Evolutionary conservation across 2,888 invertebrate species (phyloP).

Genomic region (Phanerotoma sp.): DNA sequence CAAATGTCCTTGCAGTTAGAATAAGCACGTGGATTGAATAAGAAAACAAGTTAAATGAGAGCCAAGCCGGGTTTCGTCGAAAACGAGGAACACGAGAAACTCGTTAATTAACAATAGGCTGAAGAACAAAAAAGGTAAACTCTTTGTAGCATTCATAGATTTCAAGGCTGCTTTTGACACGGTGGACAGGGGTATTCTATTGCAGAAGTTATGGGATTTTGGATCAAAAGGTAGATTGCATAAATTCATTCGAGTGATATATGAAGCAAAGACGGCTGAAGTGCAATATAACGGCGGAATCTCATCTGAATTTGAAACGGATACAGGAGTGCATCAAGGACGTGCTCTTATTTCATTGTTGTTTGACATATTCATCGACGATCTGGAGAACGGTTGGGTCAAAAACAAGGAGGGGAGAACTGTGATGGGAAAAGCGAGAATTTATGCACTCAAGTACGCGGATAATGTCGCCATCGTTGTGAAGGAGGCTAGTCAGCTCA

Average conservation of each 20-base stretch:
- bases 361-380: constrained; percentile 29
- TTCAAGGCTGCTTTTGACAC: background rate
- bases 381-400: constrained; percentile 15
- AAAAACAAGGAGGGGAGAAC: constrained; percentile 17
- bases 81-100: constrained; percentile 5
- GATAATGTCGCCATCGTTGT: constrained; percentile 20
- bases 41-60: background rate
- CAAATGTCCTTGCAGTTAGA: too few relatives aligned
- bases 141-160: constrained; percentile 1
- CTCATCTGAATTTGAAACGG: background rate
- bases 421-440: constrained; percentile 15
- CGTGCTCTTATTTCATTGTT: constrained; percentile 27
- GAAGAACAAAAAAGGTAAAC: background rate
- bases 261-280: background rate
- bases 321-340: constrained; percentile 28
- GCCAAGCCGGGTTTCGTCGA: background rate
- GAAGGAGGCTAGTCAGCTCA: constrained; percentile 3
- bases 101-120: background rate
- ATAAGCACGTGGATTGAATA: background rate
- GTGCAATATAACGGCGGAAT: background rate
- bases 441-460: constrained; percentile 19
- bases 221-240: background rate
- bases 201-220: background rate
- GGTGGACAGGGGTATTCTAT: background rate
- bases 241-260: background rate